Evolutionary conservation across 2,888 invertebrate genomes (phyloP).

Genomic region (Stramonita haemastoma): DNA sequence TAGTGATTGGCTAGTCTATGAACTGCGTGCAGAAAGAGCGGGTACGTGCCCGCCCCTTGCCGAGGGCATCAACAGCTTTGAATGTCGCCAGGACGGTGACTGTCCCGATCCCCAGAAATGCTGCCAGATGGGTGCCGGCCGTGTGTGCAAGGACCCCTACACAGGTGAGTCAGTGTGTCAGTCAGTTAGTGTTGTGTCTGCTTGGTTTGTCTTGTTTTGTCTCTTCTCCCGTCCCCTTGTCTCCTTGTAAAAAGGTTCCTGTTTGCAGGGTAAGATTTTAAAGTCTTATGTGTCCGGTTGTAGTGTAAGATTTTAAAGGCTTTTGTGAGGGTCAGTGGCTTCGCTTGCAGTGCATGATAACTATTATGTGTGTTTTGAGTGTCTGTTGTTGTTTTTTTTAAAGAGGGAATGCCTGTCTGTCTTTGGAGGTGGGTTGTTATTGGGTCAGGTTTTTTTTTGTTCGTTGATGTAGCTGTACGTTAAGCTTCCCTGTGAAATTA

Average conservation of each 20-base stretch:
- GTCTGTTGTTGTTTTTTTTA: not conserved
- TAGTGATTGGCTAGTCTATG: not conserved
- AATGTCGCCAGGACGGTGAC: not conserved
- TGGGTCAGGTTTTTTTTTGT: too few species aligned
- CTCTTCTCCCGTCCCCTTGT: not conserved
- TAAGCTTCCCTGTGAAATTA: too few species aligned
- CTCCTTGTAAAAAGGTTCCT: not conserved
- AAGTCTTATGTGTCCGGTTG: too few species aligned
- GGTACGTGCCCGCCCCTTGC: not conserved
- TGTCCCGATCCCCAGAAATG: not conserved
- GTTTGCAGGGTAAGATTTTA: too few species aligned
- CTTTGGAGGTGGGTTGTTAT: too few species aligned
- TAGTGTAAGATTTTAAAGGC: too few species aligned
- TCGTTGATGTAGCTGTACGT: too few species aligned
- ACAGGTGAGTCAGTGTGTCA: not conserved
- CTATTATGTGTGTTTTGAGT: too few species aligned
- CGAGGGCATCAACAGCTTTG: not conserved
- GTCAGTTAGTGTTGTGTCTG: too few species aligned
- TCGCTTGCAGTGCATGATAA: not conserved
- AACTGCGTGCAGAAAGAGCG: conserved; percentile 2
- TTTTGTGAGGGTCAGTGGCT: not conserved
- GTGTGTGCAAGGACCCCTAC: not conserved
- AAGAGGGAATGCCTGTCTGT: too few species aligned
- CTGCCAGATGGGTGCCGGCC: not conserved
- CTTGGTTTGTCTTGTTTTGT: not conserved